Percentiles rank a stretch among this genome's conserved stretches.
phyloP scores from a whole-genome alignment of 2,797 vertebrate genomes.

The Pyrocephalus nanus region DNA sequence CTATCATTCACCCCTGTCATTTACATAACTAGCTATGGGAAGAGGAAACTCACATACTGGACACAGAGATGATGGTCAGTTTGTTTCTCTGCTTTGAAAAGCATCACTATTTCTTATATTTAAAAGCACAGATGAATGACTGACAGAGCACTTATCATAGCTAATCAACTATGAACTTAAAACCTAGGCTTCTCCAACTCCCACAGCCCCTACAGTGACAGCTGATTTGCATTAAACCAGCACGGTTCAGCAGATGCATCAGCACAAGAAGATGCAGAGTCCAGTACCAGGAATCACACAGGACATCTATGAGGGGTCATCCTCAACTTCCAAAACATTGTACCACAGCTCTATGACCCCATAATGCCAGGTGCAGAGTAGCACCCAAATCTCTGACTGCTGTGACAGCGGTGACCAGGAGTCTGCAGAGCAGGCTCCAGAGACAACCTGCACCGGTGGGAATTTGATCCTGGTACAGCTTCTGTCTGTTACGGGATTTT shows the following conservation, averaged over 20 bases:
- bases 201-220: background rate
- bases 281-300: background rate
- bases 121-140: background rate
- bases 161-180: background rate
- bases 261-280: background rate
- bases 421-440: background rate
- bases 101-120: background rate
- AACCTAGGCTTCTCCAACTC: background rate
- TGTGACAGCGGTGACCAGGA: background rate
- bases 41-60: background rate
- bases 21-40: background rate
- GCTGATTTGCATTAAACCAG: background rate
- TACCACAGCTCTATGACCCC: background rate
- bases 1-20: background rate
- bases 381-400: background rate
- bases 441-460: background rate
- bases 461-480: background rate
- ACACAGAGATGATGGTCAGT: background rate
- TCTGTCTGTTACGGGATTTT: rapidly evolving
- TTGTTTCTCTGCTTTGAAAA: background rate
- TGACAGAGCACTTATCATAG: background rate
- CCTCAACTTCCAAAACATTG: background rate
- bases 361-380: background rate
- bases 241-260: background rate
- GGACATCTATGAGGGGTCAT: background rate